These are phyloP conservation scores for Cephus pulcher DNA, from an alignment of 2,888 invertebrate genomes.

Conservation along the genomic window DNA sequence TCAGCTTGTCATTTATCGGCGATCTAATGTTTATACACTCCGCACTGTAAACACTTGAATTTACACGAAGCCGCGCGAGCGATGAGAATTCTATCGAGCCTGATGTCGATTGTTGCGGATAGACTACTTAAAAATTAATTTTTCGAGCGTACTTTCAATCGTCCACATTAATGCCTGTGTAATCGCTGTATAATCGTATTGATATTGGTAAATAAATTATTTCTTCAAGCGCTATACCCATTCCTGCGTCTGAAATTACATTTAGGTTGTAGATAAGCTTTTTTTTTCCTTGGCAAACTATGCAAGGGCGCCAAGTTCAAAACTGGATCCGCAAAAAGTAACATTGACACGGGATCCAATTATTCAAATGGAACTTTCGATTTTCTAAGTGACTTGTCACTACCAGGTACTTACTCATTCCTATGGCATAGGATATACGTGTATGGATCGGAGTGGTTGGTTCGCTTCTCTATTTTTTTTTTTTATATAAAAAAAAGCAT, in stretches of 20 bases:
- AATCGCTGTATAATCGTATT: conserved; percentile 41
- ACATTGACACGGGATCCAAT: too few species aligned
- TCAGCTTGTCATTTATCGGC: not conserved
- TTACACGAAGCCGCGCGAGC: not conserved
- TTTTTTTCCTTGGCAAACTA: too few species aligned
- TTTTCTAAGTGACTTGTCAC: too few species aligned
- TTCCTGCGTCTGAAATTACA: not conserved
- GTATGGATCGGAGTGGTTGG: not conserved
- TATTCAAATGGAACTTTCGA: too few species aligned
- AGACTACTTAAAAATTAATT: not conserved
- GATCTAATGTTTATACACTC: not conserved
- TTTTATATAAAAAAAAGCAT: conserved; percentile 56
- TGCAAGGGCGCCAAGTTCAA: too few species aligned
- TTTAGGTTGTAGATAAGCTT: not conserved
- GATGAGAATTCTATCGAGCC: not conserved
- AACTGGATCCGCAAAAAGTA: too few species aligned
- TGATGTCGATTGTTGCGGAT: not conserved
- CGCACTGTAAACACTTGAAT: not conserved
- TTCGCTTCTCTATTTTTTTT: conserved; percentile 8
- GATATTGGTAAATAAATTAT: conserved; percentile 57
- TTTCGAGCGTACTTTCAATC: not conserved
- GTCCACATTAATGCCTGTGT: conserved; percentile 18
- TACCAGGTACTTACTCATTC: too few species aligned
- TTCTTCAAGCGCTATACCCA: conserved; percentile 39
- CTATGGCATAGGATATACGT: too few species aligned